phyloP scores from a whole-genome alignment of 2,888 invertebrate genomes.

The Dolichomitus sp. region DNA sequence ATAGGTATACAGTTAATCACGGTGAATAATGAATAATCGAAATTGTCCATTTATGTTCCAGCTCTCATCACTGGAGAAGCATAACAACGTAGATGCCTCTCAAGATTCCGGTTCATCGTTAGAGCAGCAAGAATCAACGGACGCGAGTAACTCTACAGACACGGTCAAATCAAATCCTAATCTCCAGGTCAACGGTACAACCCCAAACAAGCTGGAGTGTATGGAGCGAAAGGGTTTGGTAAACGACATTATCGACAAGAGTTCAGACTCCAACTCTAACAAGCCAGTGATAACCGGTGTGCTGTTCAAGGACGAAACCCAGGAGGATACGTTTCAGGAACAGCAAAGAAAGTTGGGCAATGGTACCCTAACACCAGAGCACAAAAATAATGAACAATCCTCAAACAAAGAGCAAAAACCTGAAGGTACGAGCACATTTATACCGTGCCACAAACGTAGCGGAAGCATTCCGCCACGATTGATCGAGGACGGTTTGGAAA shows the following conservation, averaged over 20 bases:
- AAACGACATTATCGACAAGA: conserved; percentile 87
- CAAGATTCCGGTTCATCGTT: conserved; percentile 77
- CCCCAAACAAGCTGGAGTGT: conserved; percentile 75
- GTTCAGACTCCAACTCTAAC: conserved; percentile 87
- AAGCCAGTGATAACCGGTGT: conserved; percentile 92
- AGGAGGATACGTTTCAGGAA: conserved; percentile 86
- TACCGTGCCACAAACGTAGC: conserved; percentile 86
- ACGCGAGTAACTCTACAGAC: conserved; percentile 80
- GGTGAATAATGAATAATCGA: neutral
- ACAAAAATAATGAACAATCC: conserved; percentile 73
- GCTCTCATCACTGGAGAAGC: conserved; percentile 73
- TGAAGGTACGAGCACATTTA: conserved; percentile 85
- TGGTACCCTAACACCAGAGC: conserved; percentile 83
- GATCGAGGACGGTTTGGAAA: conserved; percentile 86
- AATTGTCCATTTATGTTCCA: conserved; percentile 61
- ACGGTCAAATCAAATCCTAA: conserved; percentile 81
- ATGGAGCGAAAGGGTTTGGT: conserved; percentile 79
- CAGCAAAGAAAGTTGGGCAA: conserved; percentile 87
- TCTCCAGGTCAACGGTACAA: conserved; percentile 80
- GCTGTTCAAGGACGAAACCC: conserved; percentile 89
- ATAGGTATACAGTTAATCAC: neutral
- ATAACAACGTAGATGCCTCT: conserved; percentile 70
- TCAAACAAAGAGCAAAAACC: conserved; percentile 73
- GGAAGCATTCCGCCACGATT: conserved; percentile 88
- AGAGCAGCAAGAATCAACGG: conserved; percentile 81